Evolutionary conservation across 2,888 invertebrate species (phyloP), one percentile per base, ranked within the genome.

Genomic region (Patella ulyssiponensis): DNA sequence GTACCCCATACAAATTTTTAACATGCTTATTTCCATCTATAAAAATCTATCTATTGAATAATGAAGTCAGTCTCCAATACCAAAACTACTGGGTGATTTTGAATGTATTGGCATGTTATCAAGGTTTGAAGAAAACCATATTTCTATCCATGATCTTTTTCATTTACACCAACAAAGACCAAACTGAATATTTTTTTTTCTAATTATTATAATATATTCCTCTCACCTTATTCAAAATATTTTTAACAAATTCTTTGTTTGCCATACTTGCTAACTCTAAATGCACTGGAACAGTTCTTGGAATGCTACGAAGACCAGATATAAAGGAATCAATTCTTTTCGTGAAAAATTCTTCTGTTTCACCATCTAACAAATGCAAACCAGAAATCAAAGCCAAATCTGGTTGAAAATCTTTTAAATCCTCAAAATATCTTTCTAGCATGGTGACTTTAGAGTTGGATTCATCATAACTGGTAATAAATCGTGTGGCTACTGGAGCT

Each of bases 261-360:
- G 90, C 91, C 90, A 93, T 91, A 82, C 92, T 91, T 69, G 92
- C 92, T 71, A 93, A 83, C 79, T 93, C 92, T 75, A 93, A 79
- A 84, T 93, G 93, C 44, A 92, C 88, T 5, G 92, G 92, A 4
- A 91, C 78, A n/a, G 80, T 77, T n/a, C 82, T 79, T 14, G 89
- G 87, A 23, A 92, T 83, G 69, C 89, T 87, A 33, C 87, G 79
- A 52, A 93, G 83, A n/a, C 89, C 88, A 17, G 86, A 78, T 71
- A 86, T 87, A 44, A 92, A 84, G 23, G 87, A 83, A 14, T 87
- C 81, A 54, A 93, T 78, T 72, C 86, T 86, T 69, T 86, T 74
- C 2, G 74, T 54, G 73, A 87, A 86, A 73, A 88, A 81, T 5
- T 83, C 81, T 33, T 76, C 77, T 12, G 76, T 82, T 84, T 92